Evolutionary conservation across 2,113 vertebrate species (phyloP).

Genomic region (Callochromis pleurospilus): DNA sequence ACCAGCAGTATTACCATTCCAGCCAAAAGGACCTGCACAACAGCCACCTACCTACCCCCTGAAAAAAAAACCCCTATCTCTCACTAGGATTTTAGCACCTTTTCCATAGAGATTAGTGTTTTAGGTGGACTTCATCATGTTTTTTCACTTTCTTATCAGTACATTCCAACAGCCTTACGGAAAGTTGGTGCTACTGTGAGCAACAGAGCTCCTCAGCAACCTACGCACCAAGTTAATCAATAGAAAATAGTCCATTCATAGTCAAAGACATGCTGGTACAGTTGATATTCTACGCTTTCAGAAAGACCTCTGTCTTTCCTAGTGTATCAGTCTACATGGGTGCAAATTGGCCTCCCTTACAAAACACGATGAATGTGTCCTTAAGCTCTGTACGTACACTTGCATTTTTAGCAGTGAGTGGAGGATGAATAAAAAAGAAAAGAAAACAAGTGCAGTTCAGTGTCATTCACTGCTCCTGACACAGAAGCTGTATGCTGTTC

Average conservation of each 20-base stretch:
- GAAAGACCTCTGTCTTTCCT: constrained; percentile 10
- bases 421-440: not conserved
- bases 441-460: not conserved
- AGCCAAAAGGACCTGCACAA: constrained; percentile 23
- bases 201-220: not conserved
- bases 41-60: not conserved
- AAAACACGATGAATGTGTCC: not conserved
- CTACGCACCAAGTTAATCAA: constrained; percentile 22
- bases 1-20: constrained; percentile 19
- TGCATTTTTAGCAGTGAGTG: not conserved
- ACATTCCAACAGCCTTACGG: not conserved
- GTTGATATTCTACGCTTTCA: constrained; percentile 24
- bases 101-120: not conserved
- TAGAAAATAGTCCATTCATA: constrained; percentile 24
- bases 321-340: not conserved
- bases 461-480: not conserved
- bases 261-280: not conserved
- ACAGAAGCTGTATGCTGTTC: constrained; percentile 21
- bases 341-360: constrained; percentile 29
- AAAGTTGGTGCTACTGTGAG: not conserved
- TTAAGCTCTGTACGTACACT: not conserved
- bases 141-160: not conserved
- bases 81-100: not conserved
- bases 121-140: not conserved
- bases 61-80: not conserved